Percentiles rank a stretch among this genome's conserved stretches.
These are phyloP conservation scores for Lonchura striata DNA, from an alignment of 2,113 vertebrate species.

Conservation along the genomic window DNA sequence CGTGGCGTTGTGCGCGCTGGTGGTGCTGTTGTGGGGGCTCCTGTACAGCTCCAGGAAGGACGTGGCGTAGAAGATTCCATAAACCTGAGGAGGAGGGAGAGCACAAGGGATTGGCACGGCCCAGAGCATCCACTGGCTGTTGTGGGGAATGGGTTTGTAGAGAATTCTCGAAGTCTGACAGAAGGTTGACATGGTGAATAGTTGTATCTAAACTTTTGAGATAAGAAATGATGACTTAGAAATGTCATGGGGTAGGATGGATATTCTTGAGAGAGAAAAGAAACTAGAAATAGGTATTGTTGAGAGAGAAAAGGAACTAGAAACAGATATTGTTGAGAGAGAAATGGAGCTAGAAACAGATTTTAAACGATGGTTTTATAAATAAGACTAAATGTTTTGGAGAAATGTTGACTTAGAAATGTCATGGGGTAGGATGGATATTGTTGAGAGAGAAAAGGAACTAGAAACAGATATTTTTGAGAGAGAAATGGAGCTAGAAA, in stretches of 20 bases:
- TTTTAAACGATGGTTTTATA: neutral
- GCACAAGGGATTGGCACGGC: neutral
- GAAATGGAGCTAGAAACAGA: neutral
- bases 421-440: neutral
- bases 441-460: too few species aligned
- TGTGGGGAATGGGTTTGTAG: neutral
- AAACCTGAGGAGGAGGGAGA: constrained; percentile 70
- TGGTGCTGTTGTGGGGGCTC: constrained; percentile 77
- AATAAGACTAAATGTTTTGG: neutral
- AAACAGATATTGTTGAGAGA: neutral
- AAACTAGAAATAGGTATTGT: too few species aligned
- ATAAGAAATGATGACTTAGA: neutral
- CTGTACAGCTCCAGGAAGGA: constrained; percentile 92
- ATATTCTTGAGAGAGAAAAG: too few species aligned
- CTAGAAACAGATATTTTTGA: neutral
- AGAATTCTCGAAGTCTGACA: neutral
- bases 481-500: neutral
- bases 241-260: neutral
- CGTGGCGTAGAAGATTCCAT: constrained; percentile 90
- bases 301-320: neutral
- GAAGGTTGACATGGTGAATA: neutral
- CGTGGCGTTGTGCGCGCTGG: constrained; percentile 72
- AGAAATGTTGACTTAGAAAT: neutral
- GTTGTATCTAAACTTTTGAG: neutral
- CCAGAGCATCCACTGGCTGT: neutral